Evolutionary conservation across 1,140 invertebrate genomes (phyloP).

Genomic region (Orchesella cincta): DNA sequence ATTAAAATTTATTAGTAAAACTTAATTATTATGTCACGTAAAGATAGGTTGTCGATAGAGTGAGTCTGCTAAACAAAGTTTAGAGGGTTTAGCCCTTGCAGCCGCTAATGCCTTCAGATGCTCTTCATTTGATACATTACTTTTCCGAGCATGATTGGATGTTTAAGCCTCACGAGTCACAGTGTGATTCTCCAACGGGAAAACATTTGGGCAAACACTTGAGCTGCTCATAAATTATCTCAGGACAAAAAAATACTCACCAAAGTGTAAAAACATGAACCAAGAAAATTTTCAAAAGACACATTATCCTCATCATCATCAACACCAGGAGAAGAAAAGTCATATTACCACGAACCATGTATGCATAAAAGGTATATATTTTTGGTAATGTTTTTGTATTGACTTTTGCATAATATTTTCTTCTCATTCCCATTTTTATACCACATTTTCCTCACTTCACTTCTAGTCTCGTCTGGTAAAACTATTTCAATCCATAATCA

Average conservation of each 20-base stretch:
- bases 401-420: slow-evolving; percentile 2
- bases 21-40: no score
- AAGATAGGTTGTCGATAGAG: no score
- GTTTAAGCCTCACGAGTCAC: slow-evolving; percentile 29
- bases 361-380: neutral
- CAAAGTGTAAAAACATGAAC: slow-evolving; percentile 12
- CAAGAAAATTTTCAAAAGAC: slow-evolving; percentile 11
- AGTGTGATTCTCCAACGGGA: slow-evolving; percentile 6
- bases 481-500: slow-evolving; percentile 7
- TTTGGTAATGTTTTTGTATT: neutral
- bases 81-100: no score
- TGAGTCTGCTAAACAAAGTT: no score
- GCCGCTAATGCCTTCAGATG: no score
- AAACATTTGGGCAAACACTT: slow-evolving; percentile 28
- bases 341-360: neutral
- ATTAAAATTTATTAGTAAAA: no score
- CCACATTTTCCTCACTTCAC: neutral
- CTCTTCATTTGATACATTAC: slow-evolving; percentile 24
- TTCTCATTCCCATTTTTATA: neutral
- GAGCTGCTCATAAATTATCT: slow-evolving; percentile 30
- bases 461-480: slow-evolving; percentile 8
- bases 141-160: slow-evolving; percentile 23
- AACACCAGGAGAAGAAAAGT: neutral
- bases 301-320: no score
- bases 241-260: slow-evolving; percentile 10